Evolutionary conservation across 2,113 vertebrate species (phyloP), one percentile per base, ranked within the genome.

Genomic region (Oophaga pumilio): DNA sequence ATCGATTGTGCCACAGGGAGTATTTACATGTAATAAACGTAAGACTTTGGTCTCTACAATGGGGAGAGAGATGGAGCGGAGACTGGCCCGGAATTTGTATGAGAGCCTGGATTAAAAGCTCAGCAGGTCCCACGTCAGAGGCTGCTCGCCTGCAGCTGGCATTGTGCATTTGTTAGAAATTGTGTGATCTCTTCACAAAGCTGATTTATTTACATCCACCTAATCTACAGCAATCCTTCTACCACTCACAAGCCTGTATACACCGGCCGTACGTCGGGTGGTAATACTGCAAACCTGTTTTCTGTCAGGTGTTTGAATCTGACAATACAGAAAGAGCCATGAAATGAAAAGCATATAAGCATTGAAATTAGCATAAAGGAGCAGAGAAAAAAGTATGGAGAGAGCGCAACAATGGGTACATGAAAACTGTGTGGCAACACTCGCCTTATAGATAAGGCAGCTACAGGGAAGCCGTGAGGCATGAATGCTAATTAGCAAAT

Each of bases 1-100:
- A 88, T 88, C 86, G 79, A 88, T 88, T 83, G 79, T 82, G 83
- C 86, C 69, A 87, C 78, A 60, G 69, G 68, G 86, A 66, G 86
- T 88, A 88, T 88, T 88, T 88, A 88, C 86, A 88, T 82, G 68
- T 88, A 88, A 88, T 88, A 88, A 88, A 76, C 80, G n/a, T 76
- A 80, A 82, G 69, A 88, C 79, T 88, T 73, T 76, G 80, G 68
- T 76, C 28, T 76, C 15, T 49, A 83, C 79, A 83, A 82, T 66
- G 71, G 79, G 56, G 26, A 64, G 24, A 88, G 57, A 60, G n/a
- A 64, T 83, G 57, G 64, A 66, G 26, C 20, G 8, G 79, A 11
- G 79, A 60, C 69, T 82, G 57, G 79, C 80, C 68, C 53, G 79
- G 86, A 88, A 88, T 88, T 82, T 83, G 66, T 88, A 88, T 82